Percentiles rank a stretch among this genome's conserved stretches.
Conservation (phyloP, 2,113 vertebrate species). For the Maccullochella peelii region DNA sequence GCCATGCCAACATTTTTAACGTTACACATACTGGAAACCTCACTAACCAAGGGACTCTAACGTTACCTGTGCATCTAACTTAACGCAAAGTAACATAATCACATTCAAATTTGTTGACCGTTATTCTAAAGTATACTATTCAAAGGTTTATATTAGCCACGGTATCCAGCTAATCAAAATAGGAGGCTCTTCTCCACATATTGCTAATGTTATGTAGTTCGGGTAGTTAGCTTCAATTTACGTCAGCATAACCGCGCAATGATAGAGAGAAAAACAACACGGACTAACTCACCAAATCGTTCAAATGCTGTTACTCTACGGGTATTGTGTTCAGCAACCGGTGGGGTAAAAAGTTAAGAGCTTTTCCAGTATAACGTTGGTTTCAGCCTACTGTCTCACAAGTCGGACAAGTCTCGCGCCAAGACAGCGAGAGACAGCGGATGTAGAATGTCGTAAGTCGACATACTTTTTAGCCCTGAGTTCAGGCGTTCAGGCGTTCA, state of each 20-base stretch:
- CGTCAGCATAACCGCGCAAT: background rate
- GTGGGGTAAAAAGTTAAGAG: background rate
- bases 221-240: slow-evolving; percentile 17
- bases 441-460: slow-evolving; percentile 45
- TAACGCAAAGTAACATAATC: background rate
- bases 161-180: no score
- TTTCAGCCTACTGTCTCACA: no score
- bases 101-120: background rate
- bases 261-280: background rate
- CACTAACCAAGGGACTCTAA: background rate
- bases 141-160: background rate
- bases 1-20: background rate
- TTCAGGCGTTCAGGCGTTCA: background rate
- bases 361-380: background rate
- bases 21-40: background rate
- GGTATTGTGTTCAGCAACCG: background rate
- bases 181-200: background rate
- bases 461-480: fast-evolving
- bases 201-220: slow-evolving; percentile 19
- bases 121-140: background rate
- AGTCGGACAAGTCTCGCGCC: slow-evolving; percentile 66
- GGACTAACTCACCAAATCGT: background rate
- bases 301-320: background rate
- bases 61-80: background rate
- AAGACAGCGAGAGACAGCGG: slow-evolving; percentile 57